A percentile compares a stretch with the other conserved stretches of the same genome.
Conservation (phyloP, 1,140 invertebrate species). For the Galleria mellonella region DNA sequence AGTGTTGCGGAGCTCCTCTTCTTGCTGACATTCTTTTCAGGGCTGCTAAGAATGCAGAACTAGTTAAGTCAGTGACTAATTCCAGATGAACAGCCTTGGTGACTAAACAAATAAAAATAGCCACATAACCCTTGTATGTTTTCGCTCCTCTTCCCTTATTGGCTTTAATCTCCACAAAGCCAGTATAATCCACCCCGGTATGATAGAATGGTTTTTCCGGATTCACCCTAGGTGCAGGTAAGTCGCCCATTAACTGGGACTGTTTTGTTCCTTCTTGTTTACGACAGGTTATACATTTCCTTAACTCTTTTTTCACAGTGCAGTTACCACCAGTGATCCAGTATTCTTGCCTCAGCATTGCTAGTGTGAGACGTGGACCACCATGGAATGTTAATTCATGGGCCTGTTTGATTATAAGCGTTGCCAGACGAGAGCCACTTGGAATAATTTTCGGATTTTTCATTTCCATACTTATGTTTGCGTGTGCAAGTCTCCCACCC, state of each 20-base stretch:
- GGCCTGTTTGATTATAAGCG: neutral
- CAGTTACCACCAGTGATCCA: neutral
- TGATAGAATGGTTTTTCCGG: slow-evolving; percentile 22
- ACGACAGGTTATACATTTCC: slow-evolving; percentile 13
- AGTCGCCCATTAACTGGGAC: slow-evolving; percentile 30
- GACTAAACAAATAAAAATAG: neutral
- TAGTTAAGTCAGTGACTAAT: neutral
- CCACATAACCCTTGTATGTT: slow-evolving; percentile 40
- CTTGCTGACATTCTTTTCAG: slow-evolving; percentile 55
- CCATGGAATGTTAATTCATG: neutral
- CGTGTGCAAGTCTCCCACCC: slow-evolving; percentile 39
- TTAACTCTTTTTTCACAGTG: neutral
- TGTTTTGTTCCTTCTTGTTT: slow-evolving; percentile 9
- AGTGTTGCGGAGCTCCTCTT: slow-evolving; percentile 26
- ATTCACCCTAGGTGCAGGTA: slow-evolving; percentile 19
- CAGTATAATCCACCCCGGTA: slow-evolving; percentile 39
- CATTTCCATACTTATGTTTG: slow-evolving; percentile 3
- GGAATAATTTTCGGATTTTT: slow-evolving; percentile 11
- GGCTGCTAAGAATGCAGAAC: slow-evolving; percentile 42
- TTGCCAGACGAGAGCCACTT: slow-evolving; percentile 3
- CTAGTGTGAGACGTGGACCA: neutral
- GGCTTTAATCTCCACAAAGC: slow-evolving; percentile 21
- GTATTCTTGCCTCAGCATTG: neutral
- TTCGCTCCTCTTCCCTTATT: slow-evolving; percentile 23
- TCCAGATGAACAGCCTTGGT: neutral